These are phyloP conservation scores for Crotalus horridus DNA, from an alignment of 2,113 vertebrate species.

Conservation along the genomic window DNA sequence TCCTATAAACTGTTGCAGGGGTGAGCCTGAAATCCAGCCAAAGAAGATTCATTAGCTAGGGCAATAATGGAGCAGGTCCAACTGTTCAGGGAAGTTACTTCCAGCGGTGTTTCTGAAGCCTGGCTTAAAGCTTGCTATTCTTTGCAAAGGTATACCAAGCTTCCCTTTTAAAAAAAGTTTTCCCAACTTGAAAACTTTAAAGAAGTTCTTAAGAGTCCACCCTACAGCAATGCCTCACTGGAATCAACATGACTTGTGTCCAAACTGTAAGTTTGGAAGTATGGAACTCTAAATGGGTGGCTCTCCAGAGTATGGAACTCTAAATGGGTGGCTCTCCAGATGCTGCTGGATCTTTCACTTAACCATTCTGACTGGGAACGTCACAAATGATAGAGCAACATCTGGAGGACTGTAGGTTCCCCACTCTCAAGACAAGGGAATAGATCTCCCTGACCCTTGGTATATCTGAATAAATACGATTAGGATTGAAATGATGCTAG, in stretches of 20 bases:
- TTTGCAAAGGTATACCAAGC: neutral
- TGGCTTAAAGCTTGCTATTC: neutral
- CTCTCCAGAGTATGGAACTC: neutral
- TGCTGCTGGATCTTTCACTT: neutral
- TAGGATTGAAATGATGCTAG: neutral
- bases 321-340: neutral
- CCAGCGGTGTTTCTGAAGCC: neutral
- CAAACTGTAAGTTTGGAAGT: neutral
- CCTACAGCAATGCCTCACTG: neutral
- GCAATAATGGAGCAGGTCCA: accelerated
- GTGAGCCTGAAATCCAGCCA: neutral
- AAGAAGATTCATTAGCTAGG: accelerated
- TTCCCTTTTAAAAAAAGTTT: neutral
- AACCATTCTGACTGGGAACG: neutral
- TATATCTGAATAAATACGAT: neutral
- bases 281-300: neutral
- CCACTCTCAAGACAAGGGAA: neutral
- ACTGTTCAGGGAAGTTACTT: neutral
- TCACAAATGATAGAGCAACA: neutral
- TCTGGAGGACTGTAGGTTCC: neutral
- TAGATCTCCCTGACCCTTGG: neutral
- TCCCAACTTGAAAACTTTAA: neutral
- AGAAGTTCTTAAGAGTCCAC: neutral
- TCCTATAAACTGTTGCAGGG: neutral
- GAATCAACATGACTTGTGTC: neutral